Evolutionary conservation across 2,113 vertebrate genomes (phyloP).

Genomic region (Lota lota): DNA sequence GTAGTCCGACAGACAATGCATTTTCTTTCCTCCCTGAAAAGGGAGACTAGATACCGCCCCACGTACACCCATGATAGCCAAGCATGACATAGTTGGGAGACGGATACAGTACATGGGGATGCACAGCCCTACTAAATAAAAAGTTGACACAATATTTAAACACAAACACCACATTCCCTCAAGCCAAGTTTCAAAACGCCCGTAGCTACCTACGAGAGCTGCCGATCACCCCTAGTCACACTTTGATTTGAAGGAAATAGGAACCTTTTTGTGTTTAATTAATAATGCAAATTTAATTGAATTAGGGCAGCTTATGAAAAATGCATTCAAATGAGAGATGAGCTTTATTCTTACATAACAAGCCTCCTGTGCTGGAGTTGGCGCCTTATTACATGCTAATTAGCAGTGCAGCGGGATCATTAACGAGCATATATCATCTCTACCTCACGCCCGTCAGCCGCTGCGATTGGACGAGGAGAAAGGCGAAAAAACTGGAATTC

Average conservation of each 20-base stretch:
- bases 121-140: no score
- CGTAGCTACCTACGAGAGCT: conserved; percentile 40
- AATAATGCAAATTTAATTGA: conserved; percentile 80
- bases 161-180: conserved; percentile 6
- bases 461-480: no score
- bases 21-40: no score
- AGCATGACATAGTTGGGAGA: background rate
- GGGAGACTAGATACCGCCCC: no score
- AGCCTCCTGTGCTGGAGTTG: conserved; percentile 76
- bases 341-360: conserved; percentile 83
- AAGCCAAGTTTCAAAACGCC: conserved; percentile 17
- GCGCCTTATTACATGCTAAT: conserved; percentile 79
- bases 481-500: no score
- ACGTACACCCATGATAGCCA: background rate
- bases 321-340: conserved; percentile 82
- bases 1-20: no score
- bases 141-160: background rate
- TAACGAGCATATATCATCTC: conserved; percentile 73
- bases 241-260: conserved; percentile 69
- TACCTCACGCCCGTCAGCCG: conserved; percentile 46
- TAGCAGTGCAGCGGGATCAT: conserved; percentile 68
- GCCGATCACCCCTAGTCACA: conserved; percentile 53
- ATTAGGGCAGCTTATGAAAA: conserved; percentile 80
- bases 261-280: conserved; percentile 79
- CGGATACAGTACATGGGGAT: background rate